Conservation (phyloP, 92 coral and sea anemone genomes). For the Epizoanthus stellaris region DNA sequence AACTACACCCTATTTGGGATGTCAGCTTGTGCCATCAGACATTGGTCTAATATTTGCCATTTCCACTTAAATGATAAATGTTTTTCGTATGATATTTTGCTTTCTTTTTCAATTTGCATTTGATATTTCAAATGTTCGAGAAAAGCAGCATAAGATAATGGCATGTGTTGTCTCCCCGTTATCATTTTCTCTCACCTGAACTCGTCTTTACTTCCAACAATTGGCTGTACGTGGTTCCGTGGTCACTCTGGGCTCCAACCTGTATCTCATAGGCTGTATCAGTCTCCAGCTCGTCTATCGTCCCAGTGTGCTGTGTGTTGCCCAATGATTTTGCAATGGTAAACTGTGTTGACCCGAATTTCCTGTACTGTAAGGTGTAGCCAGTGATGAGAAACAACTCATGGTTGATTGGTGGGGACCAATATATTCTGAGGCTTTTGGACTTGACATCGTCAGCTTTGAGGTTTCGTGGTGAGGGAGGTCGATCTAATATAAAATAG, state of each 20-base stretch:
- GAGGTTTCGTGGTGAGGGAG: not conserved
- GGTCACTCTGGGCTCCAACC: not conserved
- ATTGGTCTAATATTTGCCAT: no score
- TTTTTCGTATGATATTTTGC: no score
- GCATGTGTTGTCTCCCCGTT: not conserved
- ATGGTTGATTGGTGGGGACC: not conserved
- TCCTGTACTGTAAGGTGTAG: not conserved
- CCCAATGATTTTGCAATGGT: not conserved
- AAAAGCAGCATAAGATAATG: no score
- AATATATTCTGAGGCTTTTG: not conserved
- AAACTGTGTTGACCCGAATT: not conserved
- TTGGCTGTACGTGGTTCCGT: not conserved
- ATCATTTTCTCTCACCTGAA: not conserved
- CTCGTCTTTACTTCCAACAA: conserved; percentile 1
- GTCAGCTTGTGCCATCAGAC: no score
- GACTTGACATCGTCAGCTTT: not conserved
- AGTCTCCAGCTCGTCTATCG: not conserved
- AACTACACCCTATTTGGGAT: no score
- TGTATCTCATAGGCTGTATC: not conserved
- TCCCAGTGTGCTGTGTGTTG: not conserved
- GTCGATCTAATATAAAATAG: not conserved
- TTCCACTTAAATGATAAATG: no score
- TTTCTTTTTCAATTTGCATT: no score
- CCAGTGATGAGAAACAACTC: not conserved
- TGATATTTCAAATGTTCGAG: no score